Conservation (phyloP, 2,113 vertebrate species). For the Tragelaphus scriptus region DNA sequence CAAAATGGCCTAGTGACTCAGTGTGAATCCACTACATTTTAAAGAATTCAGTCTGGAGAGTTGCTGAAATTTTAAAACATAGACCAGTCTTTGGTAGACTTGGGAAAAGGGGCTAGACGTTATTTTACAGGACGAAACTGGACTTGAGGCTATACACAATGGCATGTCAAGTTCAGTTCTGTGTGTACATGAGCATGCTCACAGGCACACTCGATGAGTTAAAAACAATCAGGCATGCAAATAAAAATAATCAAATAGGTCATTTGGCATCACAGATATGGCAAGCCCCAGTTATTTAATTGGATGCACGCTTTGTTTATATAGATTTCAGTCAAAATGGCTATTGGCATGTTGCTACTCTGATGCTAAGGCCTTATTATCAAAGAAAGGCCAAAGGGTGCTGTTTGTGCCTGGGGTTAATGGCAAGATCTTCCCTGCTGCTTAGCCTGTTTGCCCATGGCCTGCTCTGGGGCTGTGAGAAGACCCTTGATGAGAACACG, state of each 20-base stretch:
- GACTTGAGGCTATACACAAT: neutral
- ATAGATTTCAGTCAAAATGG: constrained; percentile 28
- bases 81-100: neutral
- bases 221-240: neutral
- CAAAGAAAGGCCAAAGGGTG: neutral
- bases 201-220: neutral
- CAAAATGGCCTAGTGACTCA: neutral
- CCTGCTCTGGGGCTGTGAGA: neutral
- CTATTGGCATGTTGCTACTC: neutral
- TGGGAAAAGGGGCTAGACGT: neutral
- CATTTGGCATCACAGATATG: neutral
- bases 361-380: constrained; percentile 1
- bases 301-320: neutral
- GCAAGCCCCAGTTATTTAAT: neutral
- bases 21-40: neutral
- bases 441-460: neutral
- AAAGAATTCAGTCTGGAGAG: neutral
- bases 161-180: neutral
- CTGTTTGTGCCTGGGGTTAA: neutral
- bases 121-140: neutral
- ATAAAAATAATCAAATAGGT: neutral
- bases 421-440: neutral
- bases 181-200: neutral
- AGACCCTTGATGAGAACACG: neutral
- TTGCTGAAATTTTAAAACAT: constrained; percentile 30